Conservation (phyloP, 1,140 invertebrate genomes). For the Cydia strobilella region DNA sequence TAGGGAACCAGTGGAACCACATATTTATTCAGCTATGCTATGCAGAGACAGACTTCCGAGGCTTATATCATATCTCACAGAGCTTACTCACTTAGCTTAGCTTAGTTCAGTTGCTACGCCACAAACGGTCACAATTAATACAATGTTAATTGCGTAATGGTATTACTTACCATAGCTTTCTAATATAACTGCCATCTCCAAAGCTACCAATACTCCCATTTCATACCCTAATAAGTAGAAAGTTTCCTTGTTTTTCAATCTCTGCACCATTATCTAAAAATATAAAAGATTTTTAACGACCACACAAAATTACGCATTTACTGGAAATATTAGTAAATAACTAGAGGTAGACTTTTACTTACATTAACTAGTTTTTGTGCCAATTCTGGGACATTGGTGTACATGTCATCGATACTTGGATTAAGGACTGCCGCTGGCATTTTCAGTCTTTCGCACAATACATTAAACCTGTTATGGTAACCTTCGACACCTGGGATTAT, state of each 20-base stretch:
- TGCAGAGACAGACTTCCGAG: too few species aligned
- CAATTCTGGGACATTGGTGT: background rate
- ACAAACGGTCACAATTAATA: background rate
- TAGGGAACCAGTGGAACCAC: too few species aligned
- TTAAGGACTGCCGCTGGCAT: background rate
- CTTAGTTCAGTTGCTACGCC: too few species aligned
- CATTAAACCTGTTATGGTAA: conserved; percentile 10
- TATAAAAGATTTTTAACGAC: too few species aligned
- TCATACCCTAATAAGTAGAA: conserved; percentile 64
- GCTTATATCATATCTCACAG: too few species aligned
- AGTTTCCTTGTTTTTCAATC: conserved; percentile 37
- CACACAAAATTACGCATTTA: too few species aligned
- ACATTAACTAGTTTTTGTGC: conserved; percentile 11
- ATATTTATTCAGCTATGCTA: too few species aligned
- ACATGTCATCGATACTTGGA: background rate
- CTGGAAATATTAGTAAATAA: background rate
- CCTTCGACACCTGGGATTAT: conserved; percentile 24
- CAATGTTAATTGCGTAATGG: background rate
- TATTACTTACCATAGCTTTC: conserved; percentile 55
- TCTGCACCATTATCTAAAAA: background rate
- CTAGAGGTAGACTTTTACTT: background rate
- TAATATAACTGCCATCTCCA: conserved; percentile 61
- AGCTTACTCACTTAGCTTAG: too few species aligned
- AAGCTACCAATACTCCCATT: conserved; percentile 53
- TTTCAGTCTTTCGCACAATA: conserved; percentile 31